Evolutionary conservation across 2,888 invertebrate genomes (phyloP), one percentile per base, ranked within the genome.

Genomic region (Drosophila ezoana): DNA sequence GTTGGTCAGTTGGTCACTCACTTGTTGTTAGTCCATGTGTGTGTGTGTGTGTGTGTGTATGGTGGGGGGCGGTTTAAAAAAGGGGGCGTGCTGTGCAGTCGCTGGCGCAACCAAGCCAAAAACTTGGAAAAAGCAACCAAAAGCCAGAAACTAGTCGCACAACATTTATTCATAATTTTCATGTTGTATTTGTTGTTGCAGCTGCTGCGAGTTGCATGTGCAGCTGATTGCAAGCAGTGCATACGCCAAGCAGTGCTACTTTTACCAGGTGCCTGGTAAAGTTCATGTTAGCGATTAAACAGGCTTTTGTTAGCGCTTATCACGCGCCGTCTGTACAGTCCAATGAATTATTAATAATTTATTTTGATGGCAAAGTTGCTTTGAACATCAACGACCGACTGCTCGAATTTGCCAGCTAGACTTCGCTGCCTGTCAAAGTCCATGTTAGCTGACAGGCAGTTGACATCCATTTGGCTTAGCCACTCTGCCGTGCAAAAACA

Each of bases 141-240:
- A 28, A 77, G 40, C 49, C 53, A 38, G 68, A 86, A 81, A 82
- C 89, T 73, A 48, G 82, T 82, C 78, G 65, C 67, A 66, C 87
- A 62, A 80, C 81, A 81, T 76, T 72, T 80, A 72, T 69, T 86
- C 63, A 83, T 68, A 80, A 67, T 72, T 86, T 51, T 52, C 37
- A 16, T 54, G 43, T 16, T 62, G 62, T 37, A 8, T 28, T 62
- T 62, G 47, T 18, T 45, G 10, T 45, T 48, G 57, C 40, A 49
- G 38, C 40, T 43, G 41, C 43, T 53, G 60, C 60, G 40, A 48
- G 79, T 47, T 40, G 20, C 40, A 23, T 23, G 61, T 51, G 38
- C 54, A 40, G 35, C 37, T 8, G 16, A 11, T 28, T 5, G 13
- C 58, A 57, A 48, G 37, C 62, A 41, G 16, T 40, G 16, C 49